phyloP scores from a whole-genome alignment of 2,113 vertebrate genomes.

The Struthidea cinerea region DNA sequence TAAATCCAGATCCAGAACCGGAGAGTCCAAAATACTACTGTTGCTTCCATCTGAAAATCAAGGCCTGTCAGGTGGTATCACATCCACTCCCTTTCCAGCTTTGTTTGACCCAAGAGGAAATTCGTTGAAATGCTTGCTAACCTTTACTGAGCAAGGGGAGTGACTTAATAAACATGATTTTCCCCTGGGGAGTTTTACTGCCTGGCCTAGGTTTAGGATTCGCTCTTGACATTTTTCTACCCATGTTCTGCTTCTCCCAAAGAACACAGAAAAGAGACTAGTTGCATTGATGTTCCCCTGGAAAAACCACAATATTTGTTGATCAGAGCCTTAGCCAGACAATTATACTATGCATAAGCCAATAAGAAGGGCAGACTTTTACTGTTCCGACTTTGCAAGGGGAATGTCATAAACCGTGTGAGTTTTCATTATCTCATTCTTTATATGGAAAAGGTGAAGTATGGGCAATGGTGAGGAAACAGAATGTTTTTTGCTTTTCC shows the following conservation, averaged over 20 bases:
- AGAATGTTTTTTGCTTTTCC: neutral
- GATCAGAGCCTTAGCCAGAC: constrained; percentile 22
- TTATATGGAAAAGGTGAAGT: constrained; percentile 18
- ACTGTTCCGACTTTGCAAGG: constrained; percentile 18
- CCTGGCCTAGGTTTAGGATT: constrained; percentile 7
- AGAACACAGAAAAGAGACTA: constrained; percentile 3
- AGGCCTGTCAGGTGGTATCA: constrained; percentile 34
- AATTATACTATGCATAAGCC: neutral
- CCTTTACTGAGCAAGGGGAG: constrained; percentile 25
- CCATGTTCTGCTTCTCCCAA: constrained; percentile 27
- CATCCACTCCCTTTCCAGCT: neutral
- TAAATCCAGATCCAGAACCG: neutral
- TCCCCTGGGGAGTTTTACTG: constrained; percentile 11
- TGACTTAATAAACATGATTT: constrained; percentile 17
- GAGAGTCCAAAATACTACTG: neutral
- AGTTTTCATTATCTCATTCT: neutral
- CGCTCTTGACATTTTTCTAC: constrained; percentile 52
- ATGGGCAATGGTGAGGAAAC: neutral
- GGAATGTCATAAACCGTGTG: neutral
- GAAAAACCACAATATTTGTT: constrained; percentile 5
- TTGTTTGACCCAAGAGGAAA: constrained; percentile 34
- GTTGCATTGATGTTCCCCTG: neutral
- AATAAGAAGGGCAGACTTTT: constrained; percentile 46
- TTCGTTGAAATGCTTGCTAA: constrained; percentile 16
- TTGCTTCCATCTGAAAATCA: constrained; percentile 15